Percentiles rank a stretch among this genome's conserved stretches.
These are phyloP conservation scores for Crotalus viridis DNA, from an alignment of 2,113 vertebrate genomes.

Conservation along the genomic window DNA sequence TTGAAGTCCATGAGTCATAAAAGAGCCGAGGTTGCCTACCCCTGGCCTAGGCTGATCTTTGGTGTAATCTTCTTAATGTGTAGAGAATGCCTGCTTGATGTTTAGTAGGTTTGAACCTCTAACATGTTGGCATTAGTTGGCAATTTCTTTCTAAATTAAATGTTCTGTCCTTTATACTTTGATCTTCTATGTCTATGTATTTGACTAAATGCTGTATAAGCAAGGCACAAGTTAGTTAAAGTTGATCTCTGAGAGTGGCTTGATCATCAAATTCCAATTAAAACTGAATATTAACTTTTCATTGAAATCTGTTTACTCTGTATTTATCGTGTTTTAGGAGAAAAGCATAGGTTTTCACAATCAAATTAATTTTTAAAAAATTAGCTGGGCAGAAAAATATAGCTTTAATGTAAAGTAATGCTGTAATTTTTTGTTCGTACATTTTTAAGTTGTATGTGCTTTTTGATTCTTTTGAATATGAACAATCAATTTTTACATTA, in stretches of 20 bases:
- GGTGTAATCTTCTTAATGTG: neutral
- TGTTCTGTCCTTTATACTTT: neutral
- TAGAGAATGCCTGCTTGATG: neutral
- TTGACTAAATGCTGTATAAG: neutral
- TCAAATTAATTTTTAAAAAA: neutral
- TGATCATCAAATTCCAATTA: neutral
- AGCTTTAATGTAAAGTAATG: neutral
- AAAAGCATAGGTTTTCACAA: neutral
- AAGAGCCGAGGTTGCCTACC: too few species aligned
- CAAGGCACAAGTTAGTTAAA: neutral
- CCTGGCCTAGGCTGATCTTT: neutral
- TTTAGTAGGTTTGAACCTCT: neutral
- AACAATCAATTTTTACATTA: conserved; percentile 29
- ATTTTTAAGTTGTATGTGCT: neutral
- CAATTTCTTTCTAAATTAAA: neutral
- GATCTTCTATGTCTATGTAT: neutral
- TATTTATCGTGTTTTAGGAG: neutral
- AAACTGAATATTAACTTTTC: neutral
- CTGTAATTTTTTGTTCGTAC: neutral
- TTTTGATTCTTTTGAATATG: conserved; percentile 12
- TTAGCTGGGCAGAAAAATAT: neutral
- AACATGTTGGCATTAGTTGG: neutral
- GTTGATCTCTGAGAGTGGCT: neutral
- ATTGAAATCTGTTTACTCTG: neutral
- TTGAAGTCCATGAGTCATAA: too few species aligned